Evolutionary conservation across 2,888 invertebrate genomes (phyloP), one percentile per base, ranked within the genome.

Genomic region (Protodeltote pygarga): DNA sequence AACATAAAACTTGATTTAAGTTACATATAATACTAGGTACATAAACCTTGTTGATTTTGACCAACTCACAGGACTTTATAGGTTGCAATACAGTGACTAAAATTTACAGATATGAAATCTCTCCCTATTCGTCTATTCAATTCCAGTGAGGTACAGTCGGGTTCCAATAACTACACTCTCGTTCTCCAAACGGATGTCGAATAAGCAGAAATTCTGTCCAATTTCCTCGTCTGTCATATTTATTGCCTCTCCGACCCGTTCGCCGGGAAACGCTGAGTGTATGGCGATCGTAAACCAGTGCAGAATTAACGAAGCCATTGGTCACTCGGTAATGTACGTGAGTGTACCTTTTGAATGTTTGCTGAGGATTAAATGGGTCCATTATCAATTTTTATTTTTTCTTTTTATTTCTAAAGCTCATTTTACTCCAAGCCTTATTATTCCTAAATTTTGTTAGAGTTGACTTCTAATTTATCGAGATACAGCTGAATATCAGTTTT

Each of bases 171-270:
- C 75, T 67, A 67, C 57, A 62, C 59, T 61, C 52, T 58, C 60
- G 51, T 55, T 57, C 54, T 49, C 54, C 34, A 29, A 65, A 46
- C 71, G 68, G 69, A 74, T 61, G 76, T 69, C 59, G 75, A 73
- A 69, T 80, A 79, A 85, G 84, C 83, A 79, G 81, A 83, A 83
- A 78, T 84, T 83, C 77, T 62, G 71, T 82, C 83, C 87, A 87
- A 89, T 88, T 87, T 87, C 83, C 82, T 77, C 71, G 65, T 66
- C 69, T 80, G 79, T 84, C 85, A 89, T 87, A 87, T 88, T 87
- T 89, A 89, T 87, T 85, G 83, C 80, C 71, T 74, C 72, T 75
- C 62, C 59, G 66, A 75, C 68, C 69, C 44, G 38, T 37, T 67
- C 72, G 62, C 52, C 63, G 65, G 66, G 72, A 74, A 78, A 73